Evolutionary conservation across 1,140 invertebrate genomes (phyloP), one percentile per base, ranked within the genome.

Genomic region (Aphelenchoides avenae): DNA sequence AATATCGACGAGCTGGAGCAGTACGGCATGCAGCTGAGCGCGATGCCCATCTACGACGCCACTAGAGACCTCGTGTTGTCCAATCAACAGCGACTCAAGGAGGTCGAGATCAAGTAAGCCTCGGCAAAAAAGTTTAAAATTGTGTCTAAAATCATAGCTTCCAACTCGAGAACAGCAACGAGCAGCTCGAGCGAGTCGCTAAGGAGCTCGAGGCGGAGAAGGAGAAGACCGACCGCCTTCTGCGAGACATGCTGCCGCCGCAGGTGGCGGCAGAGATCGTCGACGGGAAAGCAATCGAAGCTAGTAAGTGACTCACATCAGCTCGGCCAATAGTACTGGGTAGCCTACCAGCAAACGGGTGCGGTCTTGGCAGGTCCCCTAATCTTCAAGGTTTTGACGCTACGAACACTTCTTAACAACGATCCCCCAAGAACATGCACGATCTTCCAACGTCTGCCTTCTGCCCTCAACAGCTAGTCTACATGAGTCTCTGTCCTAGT

Each of bases 71-170:
- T 97, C 61, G 90, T 96, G 5, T 82, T 97, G 31, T 87, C 96
- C 81, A 93, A 90, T 5, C 91, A 97, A 78, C 91, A 94, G 78
- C 94, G 94, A 77, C 90, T 94, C 79, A 91, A 90, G 0, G 92
- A 96, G 78, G 95, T 94, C 79, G 91, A 95, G 78, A 81, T 53
- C 48, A 52, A 52, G 50, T 52, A 13, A 3, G 50, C 13, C 52
- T 52, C 22, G 1, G n/a, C 31, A 44, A 4, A 22, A n/a, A 9
- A 18, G 9, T 43, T 9, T 7, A 9, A 43, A 15, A 36, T n/a
- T 44, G 13, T 11, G 13, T 39, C 39, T 44, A 11, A 13, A 11
- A n/a, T 11, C 39, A 96, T 27, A 67, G 57, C 40, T 39, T 65
- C 7, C 66, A 93, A 78, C 81, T 96, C 64, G 91, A 96, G 79